Percentiles rank a stretch among this genome's conserved stretches.
These are phyloP conservation scores for Sardinella longiceps DNA, from an alignment of 2,797 vertebrate genomes.

Conservation along the genomic window DNA sequence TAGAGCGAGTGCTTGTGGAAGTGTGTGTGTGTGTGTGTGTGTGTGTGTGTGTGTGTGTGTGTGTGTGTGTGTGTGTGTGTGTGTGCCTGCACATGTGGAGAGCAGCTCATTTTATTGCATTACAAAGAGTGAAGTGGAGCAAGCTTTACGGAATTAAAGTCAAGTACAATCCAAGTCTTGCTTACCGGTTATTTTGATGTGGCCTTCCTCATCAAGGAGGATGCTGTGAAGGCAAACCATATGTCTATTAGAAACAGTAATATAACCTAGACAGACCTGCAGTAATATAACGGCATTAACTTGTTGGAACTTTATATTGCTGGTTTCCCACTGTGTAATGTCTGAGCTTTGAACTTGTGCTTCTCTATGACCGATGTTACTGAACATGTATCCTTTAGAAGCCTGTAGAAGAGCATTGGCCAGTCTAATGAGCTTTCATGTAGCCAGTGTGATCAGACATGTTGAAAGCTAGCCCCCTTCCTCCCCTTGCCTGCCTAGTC, in stretches of 20 bases:
- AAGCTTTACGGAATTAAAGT: neutral
- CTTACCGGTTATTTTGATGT: constrained; percentile 95
- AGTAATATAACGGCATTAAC: no score
- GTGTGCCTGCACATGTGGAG: neutral
- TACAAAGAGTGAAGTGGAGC: neutral
- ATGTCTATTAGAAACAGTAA: neutral
- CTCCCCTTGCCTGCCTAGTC: no score
- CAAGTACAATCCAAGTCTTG: neutral
- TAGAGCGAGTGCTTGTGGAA: neutral
- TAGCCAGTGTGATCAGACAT: no score
- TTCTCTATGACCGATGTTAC: no score
- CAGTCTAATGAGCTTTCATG: no score
- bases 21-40: neutral
- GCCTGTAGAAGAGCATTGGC: no score
- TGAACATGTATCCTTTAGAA: no score
- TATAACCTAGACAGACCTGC: no score
- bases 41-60: neutral
- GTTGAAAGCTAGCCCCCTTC: no score
- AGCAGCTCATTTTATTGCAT: neutral
- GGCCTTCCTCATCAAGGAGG: constrained; percentile 94
- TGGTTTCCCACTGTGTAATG: no score
- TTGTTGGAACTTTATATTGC: no score
- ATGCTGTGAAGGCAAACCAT: constrained; percentile 76
- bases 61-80: neutral
- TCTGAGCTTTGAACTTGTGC: no score